Percentiles rank a stretch among this genome's conserved stretches.
Evolutionary conservation across 2,797 vertebrate genomes (phyloP).

Genomic region (Alectoris magna): DNA sequence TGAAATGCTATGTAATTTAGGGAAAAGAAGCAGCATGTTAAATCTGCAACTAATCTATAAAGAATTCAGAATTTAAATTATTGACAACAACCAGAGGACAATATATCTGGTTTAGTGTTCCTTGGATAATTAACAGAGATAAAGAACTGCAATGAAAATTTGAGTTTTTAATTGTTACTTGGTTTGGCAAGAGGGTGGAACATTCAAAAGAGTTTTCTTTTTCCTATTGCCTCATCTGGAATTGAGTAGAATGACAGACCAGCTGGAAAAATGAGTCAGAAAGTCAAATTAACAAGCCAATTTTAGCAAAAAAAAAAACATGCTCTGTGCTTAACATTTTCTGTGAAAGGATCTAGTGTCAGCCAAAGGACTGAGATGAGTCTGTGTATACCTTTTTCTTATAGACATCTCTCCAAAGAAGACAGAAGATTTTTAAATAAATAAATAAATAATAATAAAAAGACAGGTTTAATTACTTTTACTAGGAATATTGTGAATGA

Average conservation of each 20-base stretch:
- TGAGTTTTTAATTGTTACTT: slow-evolving; percentile 58
- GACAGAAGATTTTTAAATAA: not conserved
- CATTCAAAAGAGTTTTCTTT: slow-evolving; percentile 67
- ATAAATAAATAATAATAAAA: no score
- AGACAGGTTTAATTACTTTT: not conserved
- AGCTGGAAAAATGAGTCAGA: slow-evolving; percentile 72
- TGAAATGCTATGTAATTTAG: slow-evolving; percentile 32
- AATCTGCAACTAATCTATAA: slow-evolving; percentile 60
- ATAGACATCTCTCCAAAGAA: not conserved
- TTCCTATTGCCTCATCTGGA: slow-evolving; percentile 68
- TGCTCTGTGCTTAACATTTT: not conserved
- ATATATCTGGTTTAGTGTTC: slow-evolving; percentile 69
- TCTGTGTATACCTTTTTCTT: not conserved
- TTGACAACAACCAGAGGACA: slow-evolving; percentile 63
- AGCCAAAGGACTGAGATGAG: not conserved
- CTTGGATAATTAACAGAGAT: slow-evolving; percentile 60
- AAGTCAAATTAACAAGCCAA: slow-evolving; percentile 61
- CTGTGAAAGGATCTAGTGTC: not conserved
- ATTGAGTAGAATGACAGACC: slow-evolving; percentile 57
- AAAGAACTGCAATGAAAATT: slow-evolving; percentile 63
- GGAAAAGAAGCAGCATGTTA: slow-evolving; percentile 11
- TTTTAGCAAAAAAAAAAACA: slow-evolving; percentile 39
- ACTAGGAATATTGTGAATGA: not conserved
- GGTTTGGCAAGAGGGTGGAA: slow-evolving; percentile 63
- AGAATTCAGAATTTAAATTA: slow-evolving; percentile 57